phyloP scores from a whole-genome alignment of 2,797 vertebrate genomes.

The Cygnus olor region DNA sequence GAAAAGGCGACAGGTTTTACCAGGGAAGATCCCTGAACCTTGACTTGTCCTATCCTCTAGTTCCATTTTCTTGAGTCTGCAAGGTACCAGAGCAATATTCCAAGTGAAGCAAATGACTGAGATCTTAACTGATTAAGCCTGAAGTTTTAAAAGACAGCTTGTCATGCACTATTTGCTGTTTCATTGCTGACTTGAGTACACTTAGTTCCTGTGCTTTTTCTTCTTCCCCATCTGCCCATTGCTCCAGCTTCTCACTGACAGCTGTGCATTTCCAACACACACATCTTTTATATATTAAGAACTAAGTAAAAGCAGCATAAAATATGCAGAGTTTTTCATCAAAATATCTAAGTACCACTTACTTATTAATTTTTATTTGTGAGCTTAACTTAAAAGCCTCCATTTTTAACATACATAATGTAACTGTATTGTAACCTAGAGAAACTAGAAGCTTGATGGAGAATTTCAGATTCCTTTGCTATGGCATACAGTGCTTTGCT shows the following conservation, averaged over 20 bases:
- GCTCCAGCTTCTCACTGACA: constrained; percentile 1
- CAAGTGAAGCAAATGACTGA: not conserved
- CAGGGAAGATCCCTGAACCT: not conserved
- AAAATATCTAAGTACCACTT: not conserved
- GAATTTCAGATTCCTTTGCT: not conserved
- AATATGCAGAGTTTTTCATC: constrained; percentile 23
- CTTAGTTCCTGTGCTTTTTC: not conserved
- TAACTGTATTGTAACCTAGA: not conserved
- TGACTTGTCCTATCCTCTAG: not conserved
- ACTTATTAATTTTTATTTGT: constrained; percentile 38
- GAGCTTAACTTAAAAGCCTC: constrained; percentile 21
- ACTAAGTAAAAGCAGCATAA: not conserved
- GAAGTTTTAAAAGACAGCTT: constrained; percentile 34
- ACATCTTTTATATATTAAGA: constrained; percentile 12
- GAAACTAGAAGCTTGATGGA: not conserved
- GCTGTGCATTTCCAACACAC: not conserved
- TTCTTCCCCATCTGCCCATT: not conserved
- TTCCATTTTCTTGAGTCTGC: not conserved
- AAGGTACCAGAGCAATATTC: not conserved
- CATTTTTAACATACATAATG: not conserved
- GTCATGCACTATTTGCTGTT: constrained; percentile 40
- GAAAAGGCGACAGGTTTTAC: not conserved
- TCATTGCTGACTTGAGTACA: constrained; percentile 9
- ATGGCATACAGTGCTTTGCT: not conserved
- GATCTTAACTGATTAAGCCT: constrained; percentile 7